Conservation (phyloP, 2,888 invertebrate genomes). For the Polyploca ridens region DNA sequence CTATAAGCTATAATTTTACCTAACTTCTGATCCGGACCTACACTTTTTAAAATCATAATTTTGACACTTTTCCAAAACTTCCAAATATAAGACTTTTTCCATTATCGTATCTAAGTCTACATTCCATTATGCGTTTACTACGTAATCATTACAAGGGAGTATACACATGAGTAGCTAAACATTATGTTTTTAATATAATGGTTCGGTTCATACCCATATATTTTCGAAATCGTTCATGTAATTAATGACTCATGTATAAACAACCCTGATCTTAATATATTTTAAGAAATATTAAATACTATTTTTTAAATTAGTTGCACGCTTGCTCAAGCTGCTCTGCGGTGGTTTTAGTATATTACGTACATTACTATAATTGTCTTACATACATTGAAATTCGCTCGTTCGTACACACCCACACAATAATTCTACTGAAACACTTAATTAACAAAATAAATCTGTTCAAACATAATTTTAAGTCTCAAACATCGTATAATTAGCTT, state of each 20-base stretch:
- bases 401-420: constrained; percentile 67
- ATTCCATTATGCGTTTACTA: constrained; percentile 73
- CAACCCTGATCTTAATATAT: constrained; percentile 48
- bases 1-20: constrained; percentile 81
- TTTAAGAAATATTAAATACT: constrained; percentile 62
- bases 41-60: constrained; percentile 66
- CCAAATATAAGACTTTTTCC: constrained; percentile 60
- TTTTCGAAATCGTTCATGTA: constrained; percentile 29
- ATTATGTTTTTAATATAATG: constrained; percentile 21
- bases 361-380: constrained; percentile 57
- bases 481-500: constrained; percentile 61
- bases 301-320: constrained; percentile 72
- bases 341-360: constrained; percentile 72
- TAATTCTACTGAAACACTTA: constrained; percentile 57
- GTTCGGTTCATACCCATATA: constrained; percentile 28
- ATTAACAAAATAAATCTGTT: constrained; percentile 75
- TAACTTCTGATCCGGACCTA: constrained; percentile 72
- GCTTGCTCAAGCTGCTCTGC: constrained; percentile 78
- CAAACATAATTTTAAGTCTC: constrained; percentile 77
- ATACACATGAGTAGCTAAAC: constrained; percentile 39
- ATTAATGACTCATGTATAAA: constrained; percentile 44
- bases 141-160: constrained; percentile 48
- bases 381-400: constrained; percentile 74
- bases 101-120: constrained; percentile 57
- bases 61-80: constrained; percentile 80